Percentiles rank a stretch among this genome's conserved stretches.
Conservation (phyloP, 2,888 invertebrate genomes). For the Oasisia sp. region DNA sequence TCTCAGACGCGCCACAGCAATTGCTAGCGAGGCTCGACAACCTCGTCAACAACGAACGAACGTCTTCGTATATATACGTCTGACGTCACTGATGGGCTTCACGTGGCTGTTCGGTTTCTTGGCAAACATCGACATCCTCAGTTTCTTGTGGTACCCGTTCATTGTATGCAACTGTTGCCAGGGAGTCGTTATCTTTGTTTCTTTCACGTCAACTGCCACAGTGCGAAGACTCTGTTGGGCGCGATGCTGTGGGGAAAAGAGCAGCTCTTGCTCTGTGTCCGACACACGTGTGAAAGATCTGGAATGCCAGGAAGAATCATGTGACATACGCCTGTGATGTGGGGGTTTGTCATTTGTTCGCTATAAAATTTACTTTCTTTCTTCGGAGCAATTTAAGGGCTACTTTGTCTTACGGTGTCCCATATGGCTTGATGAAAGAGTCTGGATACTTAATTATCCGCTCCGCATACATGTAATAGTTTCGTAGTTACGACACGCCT, state of each 20-base stretch:
- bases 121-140: slow-evolving; percentile 14
- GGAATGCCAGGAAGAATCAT: too few relatives aligned
- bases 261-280: background rate
- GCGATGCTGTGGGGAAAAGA: background rate
- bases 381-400: too few relatives aligned
- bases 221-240: background rate
- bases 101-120: slow-evolving; percentile 26
- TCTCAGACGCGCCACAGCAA: slow-evolving; percentile 14
- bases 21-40: background rate
- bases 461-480: too few relatives aligned
- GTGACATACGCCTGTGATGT: too few relatives aligned
- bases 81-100: slow-evolving; percentile 23
- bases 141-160: slow-evolving; percentile 23
- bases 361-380: background rate
- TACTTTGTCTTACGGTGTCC: too few relatives aligned
- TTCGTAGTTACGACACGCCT: too few relatives aligned
- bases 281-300: background rate
- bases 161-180: slow-evolving; percentile 21
- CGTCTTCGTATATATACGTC: background rate
- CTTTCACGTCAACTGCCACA: background rate
- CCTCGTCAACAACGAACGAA: background rate
- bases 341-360: too few relatives aligned
- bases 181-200: slow-evolving; percentile 1
- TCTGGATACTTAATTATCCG: too few relatives aligned
- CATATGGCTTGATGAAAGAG: too few relatives aligned